A percentile compares a stretch with the other conserved stretches of the same genome.
These are phyloP conservation scores for Cryptoblepharus egeriae DNA, from an alignment of 2,797 vertebrate genomes.

Conservation along the genomic window DNA sequence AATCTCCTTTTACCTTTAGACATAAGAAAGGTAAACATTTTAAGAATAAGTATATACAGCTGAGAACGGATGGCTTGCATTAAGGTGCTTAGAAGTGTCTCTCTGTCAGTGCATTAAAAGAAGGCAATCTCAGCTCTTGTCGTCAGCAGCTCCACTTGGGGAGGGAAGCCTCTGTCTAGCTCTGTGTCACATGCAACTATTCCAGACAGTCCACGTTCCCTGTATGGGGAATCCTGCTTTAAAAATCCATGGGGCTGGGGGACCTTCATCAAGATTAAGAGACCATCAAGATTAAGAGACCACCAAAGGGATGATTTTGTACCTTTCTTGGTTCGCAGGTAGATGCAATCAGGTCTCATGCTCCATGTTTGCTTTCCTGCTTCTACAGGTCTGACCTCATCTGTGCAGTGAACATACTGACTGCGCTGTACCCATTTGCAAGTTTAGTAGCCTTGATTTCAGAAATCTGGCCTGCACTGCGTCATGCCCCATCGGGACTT, in stretches of 20 bases:
- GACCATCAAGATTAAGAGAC: no score
- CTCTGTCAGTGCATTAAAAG: constrained; percentile 69
- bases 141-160: constrained; percentile 1
- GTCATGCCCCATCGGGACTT: not conserved
- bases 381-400: not conserved
- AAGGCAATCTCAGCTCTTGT: constrained; percentile 41
- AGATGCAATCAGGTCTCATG: not conserved
- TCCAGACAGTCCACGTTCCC: not conserved
- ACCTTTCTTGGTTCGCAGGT: not conserved
- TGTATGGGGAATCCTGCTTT: not conserved
- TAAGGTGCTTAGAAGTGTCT: constrained; percentile 68
- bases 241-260: not conserved
- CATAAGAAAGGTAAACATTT: constrained; percentile 22
- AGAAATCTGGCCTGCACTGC: not conserved
- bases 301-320: no score
- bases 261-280: no score
- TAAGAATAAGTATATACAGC: constrained; percentile 66
- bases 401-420: no score
- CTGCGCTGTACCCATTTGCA: not conserved
- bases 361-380: no score
- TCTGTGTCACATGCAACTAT: not conserved
- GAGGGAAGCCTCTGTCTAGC: not conserved
- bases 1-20: constrained; percentile 14
- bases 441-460: not conserved
- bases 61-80: constrained; percentile 40